Conservation (phyloP, 2,888 invertebrate species). For the Saturnia japonica region DNA sequence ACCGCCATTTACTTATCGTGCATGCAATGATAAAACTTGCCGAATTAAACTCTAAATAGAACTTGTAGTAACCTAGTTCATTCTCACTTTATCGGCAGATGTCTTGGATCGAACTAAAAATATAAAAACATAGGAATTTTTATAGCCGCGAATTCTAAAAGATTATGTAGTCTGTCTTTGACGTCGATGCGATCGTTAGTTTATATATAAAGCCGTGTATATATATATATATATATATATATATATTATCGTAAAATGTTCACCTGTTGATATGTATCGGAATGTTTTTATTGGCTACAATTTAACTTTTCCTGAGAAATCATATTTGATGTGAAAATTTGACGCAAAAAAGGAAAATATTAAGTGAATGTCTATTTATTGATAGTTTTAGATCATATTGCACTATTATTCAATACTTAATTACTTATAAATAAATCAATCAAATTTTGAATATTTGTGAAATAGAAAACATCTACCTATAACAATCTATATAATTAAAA, state of each 20-base stretch:
- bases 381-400: neutral
- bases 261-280: slow-evolving; percentile 45
- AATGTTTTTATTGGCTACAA: slow-evolving; percentile 40
- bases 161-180: slow-evolving; percentile 46
- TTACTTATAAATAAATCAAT: too few species aligned
- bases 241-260: slow-evolving; percentile 48
- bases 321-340: neutral
- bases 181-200: slow-evolving; percentile 49
- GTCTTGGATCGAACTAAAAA: slow-evolving; percentile 54
- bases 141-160: slow-evolving; percentile 51
- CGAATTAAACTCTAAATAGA: too few species aligned
- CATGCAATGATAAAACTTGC: too few species aligned
- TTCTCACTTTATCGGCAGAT: slow-evolving; percentile 50
- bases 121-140: slow-evolving; percentile 57
- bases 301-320: slow-evolving; percentile 19
- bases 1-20: too few species aligned
- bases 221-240: too few species aligned
- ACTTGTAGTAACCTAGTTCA: slow-evolving; percentile 39
- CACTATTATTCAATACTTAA: too few species aligned
- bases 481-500: too few species aligned
- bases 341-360: neutral
- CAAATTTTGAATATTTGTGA: too few species aligned
- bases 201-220: slow-evolving; percentile 54
- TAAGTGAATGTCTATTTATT: too few species aligned
- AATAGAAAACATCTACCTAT: too few species aligned